Base-by-base conservation (phyloP, 2,888 invertebrate genomes). In the Xylocampa areola region DNA sequence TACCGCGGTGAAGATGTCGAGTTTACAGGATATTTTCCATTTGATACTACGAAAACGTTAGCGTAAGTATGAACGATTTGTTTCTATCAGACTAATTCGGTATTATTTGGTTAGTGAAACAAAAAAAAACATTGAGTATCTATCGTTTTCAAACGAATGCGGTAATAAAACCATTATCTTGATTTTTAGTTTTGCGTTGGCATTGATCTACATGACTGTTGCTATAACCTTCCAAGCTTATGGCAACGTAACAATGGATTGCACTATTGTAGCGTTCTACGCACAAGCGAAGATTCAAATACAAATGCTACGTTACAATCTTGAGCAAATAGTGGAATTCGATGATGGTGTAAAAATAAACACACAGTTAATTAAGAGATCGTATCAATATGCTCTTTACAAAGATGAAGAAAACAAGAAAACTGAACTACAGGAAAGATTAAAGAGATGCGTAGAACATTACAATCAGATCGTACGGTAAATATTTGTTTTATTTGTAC, bases 171-270 rank as follows among this genome's bases (percentile, higher is more conserved):
- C 27, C 10, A 0, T 25, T n/a, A 29, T 37, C 8, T 35, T 39
- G 21, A 4, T 40, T 88, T 88, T 53, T 77, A 92, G 92, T 27
- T 91, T 89, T 66, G 81, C 80, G 55, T 19, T 88, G 45, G 81
- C 81, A 0, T 59, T 83, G 17, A 65, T 80, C 1, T 90, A 87
- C 62, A 86, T 89, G 82, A 76, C 78, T 4, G 57, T 87, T 13
- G 49, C 84, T 13, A 84, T 90, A 63, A 79, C 79, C 7, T 54
- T 86, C 7, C 91, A 91, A 83, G 92, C 81, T 0, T 89, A 82
- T 44, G 90, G 86, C 0, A 85, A 90, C 55, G 85, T 86, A 1
- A 89, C 90, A 4, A 82, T 91, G 88, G 92, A 92, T 49, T 91
- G 91, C 40, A 89, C 87, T 1, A 87, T 92, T 8, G 88, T 89